phyloP scores from a whole-genome alignment of 2,888 invertebrate species.

The Chironomus tentans region DNA sequence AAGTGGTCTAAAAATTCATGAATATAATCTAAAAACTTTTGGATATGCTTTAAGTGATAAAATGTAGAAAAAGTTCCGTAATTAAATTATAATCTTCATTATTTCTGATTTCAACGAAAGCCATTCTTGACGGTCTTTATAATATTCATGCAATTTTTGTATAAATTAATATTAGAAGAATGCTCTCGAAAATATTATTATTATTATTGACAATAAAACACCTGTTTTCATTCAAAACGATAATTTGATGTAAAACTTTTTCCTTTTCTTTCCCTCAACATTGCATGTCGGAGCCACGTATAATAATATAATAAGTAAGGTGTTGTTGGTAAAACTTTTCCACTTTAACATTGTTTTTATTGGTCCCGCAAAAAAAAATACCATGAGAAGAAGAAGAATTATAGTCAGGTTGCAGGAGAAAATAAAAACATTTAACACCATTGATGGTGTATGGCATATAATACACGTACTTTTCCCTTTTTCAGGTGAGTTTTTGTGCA shows the following conservation, averaged over 20 bases:
- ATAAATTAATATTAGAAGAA: no score
- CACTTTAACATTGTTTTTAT: not conserved
- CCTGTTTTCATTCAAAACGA: conserved; percentile 8
- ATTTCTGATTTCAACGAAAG: not conserved
- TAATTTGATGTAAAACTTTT: conserved; percentile 5
- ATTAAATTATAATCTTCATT: conserved; percentile 12
- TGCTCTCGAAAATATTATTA: not conserved
- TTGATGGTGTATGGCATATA: no score
- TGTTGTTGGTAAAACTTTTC: not conserved
- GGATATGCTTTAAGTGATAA: not conserved
- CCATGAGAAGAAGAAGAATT: no score
- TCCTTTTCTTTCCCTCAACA: not conserved
- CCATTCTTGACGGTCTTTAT: no score
- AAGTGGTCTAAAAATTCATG: not conserved
- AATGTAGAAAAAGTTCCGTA: not conserved
- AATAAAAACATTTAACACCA: no score
- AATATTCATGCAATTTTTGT: no score
- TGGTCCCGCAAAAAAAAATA: not conserved
- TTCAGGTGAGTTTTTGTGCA: no score
- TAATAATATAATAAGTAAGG: not conserved
- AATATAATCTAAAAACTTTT: not conserved
- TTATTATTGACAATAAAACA: not conserved
- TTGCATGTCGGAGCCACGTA: not conserved
- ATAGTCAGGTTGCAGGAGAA: no score
- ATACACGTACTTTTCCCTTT: no score